Evolutionary conservation across 2,113 vertebrate species (phyloP).

Genomic region (Apteryx owenii): DNA sequence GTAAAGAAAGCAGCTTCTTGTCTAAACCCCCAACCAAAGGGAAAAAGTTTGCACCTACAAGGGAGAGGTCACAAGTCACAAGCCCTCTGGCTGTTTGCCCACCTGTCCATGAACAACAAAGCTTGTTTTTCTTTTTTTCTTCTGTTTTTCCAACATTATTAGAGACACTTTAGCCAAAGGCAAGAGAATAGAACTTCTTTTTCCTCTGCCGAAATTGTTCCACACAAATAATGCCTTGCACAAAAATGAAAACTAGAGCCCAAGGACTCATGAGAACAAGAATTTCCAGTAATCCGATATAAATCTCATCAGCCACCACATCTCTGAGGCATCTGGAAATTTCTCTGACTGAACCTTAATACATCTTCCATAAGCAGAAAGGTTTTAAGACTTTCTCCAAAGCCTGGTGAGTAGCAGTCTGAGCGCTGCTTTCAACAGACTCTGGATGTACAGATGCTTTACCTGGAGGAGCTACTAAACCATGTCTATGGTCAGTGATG

Average conservation of each 20-base stretch:
- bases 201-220: not conserved
- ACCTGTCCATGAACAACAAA: not conserved
- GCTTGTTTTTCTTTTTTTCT: not conserved
- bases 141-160: not conserved
- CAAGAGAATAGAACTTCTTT: not conserved
- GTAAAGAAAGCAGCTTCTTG: not conserved
- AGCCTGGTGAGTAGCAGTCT: rapidly evolving
- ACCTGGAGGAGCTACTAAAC: not conserved
- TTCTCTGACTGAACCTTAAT: not conserved
- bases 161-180: not conserved
- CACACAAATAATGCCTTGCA: not conserved
- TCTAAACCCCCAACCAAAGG: not conserved
- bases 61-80: not conserved
- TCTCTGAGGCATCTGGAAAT: not conserved
- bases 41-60: not conserved
- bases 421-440: not conserved
- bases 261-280: not conserved
- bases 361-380: not conserved
- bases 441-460: not conserved
- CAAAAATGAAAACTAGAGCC: not conserved
- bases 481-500: not conserved
- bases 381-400: not conserved
- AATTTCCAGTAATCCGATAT: not conserved
- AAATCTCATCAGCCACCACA: not conserved
- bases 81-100: not conserved